Evolutionary conservation across 1,140 invertebrate species (phyloP).

Genomic region (Argopecten irradians): DNA sequence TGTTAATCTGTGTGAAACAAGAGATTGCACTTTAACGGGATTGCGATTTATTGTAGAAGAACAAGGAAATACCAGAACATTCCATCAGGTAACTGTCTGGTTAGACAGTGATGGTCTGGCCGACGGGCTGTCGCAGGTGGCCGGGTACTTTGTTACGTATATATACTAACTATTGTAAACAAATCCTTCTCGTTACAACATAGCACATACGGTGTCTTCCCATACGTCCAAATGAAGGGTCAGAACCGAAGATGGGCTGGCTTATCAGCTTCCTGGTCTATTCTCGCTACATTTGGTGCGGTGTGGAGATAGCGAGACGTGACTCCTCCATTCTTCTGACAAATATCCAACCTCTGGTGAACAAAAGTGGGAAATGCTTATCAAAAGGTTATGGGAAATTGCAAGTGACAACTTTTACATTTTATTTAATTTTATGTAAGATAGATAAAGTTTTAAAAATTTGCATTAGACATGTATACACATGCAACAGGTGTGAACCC

Average conservation of each 20-base stretch:
- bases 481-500: neutral
- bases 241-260: neutral
- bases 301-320: neutral
- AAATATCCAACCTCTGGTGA: neutral
- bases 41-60: neutral
- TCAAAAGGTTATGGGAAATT: neutral
- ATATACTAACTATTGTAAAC: neutral
- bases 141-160: neutral
- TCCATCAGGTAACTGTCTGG: neutral
- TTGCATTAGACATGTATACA: neutral
- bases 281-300: neutral
- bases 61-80: neutral
- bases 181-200: neutral
- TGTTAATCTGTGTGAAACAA: neutral
- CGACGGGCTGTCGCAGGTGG: neutral
- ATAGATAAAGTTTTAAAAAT: neutral
- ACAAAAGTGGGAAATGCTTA: neutral
- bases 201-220: neutral
- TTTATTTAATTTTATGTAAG: too few species aligned
- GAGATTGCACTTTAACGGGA: neutral
- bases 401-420: neutral
- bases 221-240: neutral
- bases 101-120: neutral
- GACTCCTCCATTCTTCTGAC: neutral
- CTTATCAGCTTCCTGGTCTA: neutral